phyloP scores from a whole-genome alignment of 2,888 invertebrate species.

The Hirtodrosophila cameraria region DNA sequence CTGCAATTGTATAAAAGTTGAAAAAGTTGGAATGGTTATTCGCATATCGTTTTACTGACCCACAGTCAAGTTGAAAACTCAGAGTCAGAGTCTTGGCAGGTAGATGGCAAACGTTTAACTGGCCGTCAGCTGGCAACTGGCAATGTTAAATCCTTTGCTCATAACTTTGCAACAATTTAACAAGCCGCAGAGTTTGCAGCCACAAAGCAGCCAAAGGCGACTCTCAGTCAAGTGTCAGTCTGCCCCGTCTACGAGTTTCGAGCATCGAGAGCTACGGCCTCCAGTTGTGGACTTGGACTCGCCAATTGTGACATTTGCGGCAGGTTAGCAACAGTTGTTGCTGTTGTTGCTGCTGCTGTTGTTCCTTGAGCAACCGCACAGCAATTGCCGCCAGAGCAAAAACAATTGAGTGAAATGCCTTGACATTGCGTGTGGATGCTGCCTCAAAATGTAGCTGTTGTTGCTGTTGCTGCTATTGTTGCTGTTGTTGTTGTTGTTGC shows the following conservation, averaged over 20 bases:
- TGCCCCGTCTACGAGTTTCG: constrained; percentile 6
- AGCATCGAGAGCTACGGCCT: constrained; percentile 9
- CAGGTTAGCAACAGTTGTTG: constrained; percentile 58
- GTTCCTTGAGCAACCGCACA: constrained; percentile 53
- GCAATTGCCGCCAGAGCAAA: constrained; percentile 68
- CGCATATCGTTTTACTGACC: constrained; percentile 51
- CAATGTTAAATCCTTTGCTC: constrained; percentile 50
- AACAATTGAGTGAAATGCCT: constrained; percentile 74
- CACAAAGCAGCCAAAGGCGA: constrained; percentile 39
- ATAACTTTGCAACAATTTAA: constrained; percentile 75
- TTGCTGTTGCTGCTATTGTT: constrained; percentile 22
- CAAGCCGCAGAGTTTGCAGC: constrained; percentile 54
- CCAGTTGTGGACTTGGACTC: constrained; percentile 26
- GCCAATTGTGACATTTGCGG: constrained; percentile 72
- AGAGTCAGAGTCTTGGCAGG: neutral
- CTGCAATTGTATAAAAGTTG: too few species aligned
- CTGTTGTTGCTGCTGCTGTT: constrained; percentile 6
- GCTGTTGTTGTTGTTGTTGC: constrained; percentile 22
- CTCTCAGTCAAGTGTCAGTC: constrained; percentile 49
- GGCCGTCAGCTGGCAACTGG: constrained; percentile 14
- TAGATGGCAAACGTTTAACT: neutral
- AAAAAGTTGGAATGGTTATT: too few species aligned
- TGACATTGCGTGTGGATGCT: constrained; percentile 76
- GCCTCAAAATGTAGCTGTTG: constrained; percentile 34
- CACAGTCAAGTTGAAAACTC: constrained; percentile 37